These are phyloP conservation scores for Cardinalis cardinalis DNA, from an alignment of 2,113 vertebrate species.

Conservation along the genomic window DNA sequence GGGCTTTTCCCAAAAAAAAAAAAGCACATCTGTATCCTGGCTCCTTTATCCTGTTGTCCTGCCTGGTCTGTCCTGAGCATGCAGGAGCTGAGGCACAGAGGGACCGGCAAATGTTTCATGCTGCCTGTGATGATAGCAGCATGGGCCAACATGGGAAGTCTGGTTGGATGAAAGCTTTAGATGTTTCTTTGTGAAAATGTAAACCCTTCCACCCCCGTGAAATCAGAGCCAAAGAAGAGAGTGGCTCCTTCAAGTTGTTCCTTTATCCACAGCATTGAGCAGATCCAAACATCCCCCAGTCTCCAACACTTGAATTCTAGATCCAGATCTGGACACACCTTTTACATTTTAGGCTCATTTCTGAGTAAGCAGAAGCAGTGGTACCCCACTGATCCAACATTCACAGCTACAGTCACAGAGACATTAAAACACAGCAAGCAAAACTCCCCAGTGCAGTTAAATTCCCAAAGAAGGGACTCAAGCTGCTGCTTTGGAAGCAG, in stretches of 20 bases:
- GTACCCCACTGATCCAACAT: background rate
- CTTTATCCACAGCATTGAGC: background rate
- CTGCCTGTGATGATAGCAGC: background rate
- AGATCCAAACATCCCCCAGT: background rate
- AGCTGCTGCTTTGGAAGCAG: slow-evolving; percentile 22
- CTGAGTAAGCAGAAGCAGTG: background rate
- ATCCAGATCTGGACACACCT: background rate
- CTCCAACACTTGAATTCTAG: background rate
- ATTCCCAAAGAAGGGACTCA: slow-evolving; percentile 10
- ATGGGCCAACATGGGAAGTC: accelerated
- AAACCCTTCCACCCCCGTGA: accelerated
- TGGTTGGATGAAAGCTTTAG: background rate
- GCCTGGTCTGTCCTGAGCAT: background rate
- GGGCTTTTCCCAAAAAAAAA: background rate
- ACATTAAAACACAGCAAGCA: background rate
- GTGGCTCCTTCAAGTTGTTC: background rate
- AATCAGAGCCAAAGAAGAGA: background rate
- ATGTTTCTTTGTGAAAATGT: background rate
- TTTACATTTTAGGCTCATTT: background rate
- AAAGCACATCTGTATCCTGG: background rate
- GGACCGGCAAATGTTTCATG: background rate
- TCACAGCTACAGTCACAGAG: background rate
- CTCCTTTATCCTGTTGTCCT: background rate
- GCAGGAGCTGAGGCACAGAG: background rate
- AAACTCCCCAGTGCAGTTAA: background rate